These are phyloP conservation scores for Scomber colias DNA, from an alignment of 2,113 vertebrate genomes.

Conservation along the genomic window DNA sequence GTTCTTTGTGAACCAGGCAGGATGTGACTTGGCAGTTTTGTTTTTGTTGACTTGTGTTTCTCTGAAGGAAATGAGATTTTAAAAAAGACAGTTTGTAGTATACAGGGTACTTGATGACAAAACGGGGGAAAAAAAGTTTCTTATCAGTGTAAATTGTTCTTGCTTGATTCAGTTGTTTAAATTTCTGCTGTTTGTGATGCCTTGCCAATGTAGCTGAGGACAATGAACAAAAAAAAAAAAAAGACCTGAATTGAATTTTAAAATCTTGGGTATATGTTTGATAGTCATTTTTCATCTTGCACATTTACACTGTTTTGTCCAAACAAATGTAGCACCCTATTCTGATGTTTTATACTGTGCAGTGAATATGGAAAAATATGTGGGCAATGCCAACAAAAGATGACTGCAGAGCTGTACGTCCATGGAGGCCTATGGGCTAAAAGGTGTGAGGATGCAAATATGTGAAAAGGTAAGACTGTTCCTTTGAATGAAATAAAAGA, in stretches of 20 bases:
- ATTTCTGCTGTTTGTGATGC: constrained; percentile 63
- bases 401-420: constrained; percentile 25
- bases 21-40: constrained; percentile 31
- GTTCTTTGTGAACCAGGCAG: constrained; percentile 50
- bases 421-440: background rate
- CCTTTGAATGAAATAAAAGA: constrained; percentile 60
- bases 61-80: constrained; percentile 17
- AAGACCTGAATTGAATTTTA: constrained; percentile 44
- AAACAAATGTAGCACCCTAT: constrained; percentile 66
- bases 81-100: constrained; percentile 35
- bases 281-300: constrained; percentile 58
- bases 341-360: constrained; percentile 68
- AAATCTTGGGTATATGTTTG: constrained; percentile 49
- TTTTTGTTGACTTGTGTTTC: constrained; percentile 23
- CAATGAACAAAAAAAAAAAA: constrained; percentile 41
- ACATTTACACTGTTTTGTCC: constrained; percentile 67
- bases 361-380: constrained; percentile 36
- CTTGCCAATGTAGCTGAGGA: constrained; percentile 63
- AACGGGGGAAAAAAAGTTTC: constrained; percentile 24
- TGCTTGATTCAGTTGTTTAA: constrained; percentile 37
- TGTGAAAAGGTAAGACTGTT: constrained; percentile 34
- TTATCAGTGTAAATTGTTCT: constrained; percentile 54
- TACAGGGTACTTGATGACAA: constrained; percentile 54
- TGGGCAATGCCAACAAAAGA: constrained; percentile 33
- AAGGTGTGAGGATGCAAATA: constrained; percentile 25